Percentiles rank a stretch among this genome's conserved stretches.
phyloP scores from a whole-genome alignment of 2,113 vertebrate genomes.

The Pelobates fuscus region DNA sequence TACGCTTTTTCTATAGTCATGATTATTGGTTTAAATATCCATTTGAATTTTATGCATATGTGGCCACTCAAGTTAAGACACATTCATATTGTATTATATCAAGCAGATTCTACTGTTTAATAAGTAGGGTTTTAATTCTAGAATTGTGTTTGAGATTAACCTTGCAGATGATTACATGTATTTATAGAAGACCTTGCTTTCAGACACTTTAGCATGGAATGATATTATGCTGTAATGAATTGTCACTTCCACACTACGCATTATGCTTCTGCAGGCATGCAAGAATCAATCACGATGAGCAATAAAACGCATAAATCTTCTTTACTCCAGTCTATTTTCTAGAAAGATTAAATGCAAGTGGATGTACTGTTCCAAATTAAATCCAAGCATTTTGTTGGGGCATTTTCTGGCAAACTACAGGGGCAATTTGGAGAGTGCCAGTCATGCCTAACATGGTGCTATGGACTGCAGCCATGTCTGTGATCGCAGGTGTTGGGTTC shows the following conservation, averaged over 20 bases:
- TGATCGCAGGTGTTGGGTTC: no score
- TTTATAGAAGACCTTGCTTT: constrained; percentile 38
- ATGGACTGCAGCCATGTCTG: no score
- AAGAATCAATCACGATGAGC: constrained; percentile 34
- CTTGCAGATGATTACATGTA: constrained; percentile 36
- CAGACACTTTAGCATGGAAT: constrained; percentile 30
- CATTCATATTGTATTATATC: constrained; percentile 16
- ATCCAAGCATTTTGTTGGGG: background rate
- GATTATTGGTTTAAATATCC: background rate
- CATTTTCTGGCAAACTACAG: background rate
- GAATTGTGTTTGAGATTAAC: constrained; percentile 37
- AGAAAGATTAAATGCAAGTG: constrained; percentile 28
- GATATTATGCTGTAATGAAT: constrained; percentile 39
- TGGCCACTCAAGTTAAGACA: constrained; percentile 1
- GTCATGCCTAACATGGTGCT: no score
- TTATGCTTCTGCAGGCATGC: constrained; percentile 29
- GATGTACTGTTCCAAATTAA: constrained; percentile 19
- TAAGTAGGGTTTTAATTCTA: constrained; percentile 21
- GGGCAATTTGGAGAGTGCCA: no score
- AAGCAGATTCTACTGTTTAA: constrained; percentile 16
- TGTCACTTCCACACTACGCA: constrained; percentile 41
- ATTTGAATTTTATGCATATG: background rate
- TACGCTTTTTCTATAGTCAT: no score
- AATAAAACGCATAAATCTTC: constrained; percentile 41
- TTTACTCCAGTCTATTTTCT: constrained; percentile 37